These are phyloP conservation scores for Nyleta sp. DNA, from an alignment of 2,888 invertebrate species.

Conservation along the genomic window DNA sequence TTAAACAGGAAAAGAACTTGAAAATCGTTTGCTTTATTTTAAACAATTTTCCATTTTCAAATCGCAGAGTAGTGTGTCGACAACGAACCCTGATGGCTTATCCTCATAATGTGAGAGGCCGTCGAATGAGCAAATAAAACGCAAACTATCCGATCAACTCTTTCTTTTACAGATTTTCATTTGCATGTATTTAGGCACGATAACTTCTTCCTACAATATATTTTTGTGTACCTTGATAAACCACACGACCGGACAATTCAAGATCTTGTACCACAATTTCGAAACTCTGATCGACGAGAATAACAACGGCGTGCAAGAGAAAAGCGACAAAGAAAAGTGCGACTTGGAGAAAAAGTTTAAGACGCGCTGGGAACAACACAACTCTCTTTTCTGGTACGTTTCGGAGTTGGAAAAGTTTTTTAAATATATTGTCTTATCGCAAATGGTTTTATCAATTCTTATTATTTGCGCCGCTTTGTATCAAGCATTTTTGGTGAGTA, in stretches of 20 bases:
- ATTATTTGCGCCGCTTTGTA: conserved; percentile 41
- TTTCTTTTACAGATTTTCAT: conserved; percentile 12
- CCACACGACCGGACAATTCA: conserved; percentile 12
- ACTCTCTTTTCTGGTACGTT: conserved; percentile 33
- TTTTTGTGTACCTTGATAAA: conserved; percentile 16
- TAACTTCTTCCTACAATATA: conserved; percentile 20
- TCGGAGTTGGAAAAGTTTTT: conserved; percentile 25
- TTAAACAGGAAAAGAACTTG: no score
- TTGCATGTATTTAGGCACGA: conserved; percentile 1
- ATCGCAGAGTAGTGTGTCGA: no score
- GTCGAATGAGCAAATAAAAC: no score
- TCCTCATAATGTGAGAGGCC: no score
- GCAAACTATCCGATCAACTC: no score
- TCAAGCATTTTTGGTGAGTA: conserved; percentile 28
- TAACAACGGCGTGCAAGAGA: conserved; percentile 2
- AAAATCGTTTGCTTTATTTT: no score
- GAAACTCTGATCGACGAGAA: conserved; percentile 13
- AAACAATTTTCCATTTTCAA: no score
- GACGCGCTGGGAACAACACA: conserved; percentile 15
- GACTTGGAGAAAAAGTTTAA: conserved; percentile 4
- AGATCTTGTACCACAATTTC: conserved; percentile 19
- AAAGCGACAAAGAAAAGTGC: background rate
- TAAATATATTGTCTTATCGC: conserved; percentile 22
- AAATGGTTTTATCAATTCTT: conserved; percentile 34
- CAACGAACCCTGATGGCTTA: no score